phyloP scores from a whole-genome alignment of 2,888 invertebrate genomes.

The Tolmerus cingulatus region DNA sequence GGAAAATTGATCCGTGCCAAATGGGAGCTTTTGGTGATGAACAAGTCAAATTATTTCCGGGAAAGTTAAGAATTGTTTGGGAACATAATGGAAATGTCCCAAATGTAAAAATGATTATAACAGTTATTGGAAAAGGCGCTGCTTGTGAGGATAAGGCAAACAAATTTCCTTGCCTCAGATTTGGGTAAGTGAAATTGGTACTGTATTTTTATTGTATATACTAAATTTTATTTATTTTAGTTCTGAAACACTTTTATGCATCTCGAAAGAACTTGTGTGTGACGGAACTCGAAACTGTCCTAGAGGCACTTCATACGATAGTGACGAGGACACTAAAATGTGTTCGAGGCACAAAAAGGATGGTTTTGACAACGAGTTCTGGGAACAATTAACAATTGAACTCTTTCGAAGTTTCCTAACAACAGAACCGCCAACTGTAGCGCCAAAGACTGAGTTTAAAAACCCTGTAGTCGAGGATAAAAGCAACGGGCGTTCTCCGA shows the following conservation, averaged over 20 bases:
- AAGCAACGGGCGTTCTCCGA: background rate
- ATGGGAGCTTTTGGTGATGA: slow-evolving; percentile 65
- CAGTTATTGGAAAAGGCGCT: slow-evolving; percentile 61
- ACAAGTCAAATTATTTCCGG: slow-evolving; percentile 67
- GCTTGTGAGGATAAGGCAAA: slow-evolving; percentile 56
- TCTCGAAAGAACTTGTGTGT: slow-evolving; percentile 72
- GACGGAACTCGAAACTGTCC: slow-evolving; percentile 75
- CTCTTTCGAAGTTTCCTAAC: slow-evolving; percentile 61
- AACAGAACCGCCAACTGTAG: slow-evolving; percentile 56
- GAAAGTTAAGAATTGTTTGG: slow-evolving; percentile 68
- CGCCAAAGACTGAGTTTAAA: slow-evolving; percentile 37
- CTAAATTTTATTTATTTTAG: slow-evolving; percentile 48
- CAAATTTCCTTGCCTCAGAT: slow-evolving; percentile 60
- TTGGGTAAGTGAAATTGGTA: slow-evolving; percentile 55
- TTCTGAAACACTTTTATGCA: slow-evolving; percentile 66
- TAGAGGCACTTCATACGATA: slow-evolving; percentile 69
- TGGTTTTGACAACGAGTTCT: slow-evolving; percentile 56
- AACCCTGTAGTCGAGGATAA: background rate
- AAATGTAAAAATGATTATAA: slow-evolving; percentile 60
- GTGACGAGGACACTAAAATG: slow-evolving; percentile 61
- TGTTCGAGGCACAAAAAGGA: slow-evolving; percentile 58
- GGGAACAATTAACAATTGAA: slow-evolving; percentile 61
- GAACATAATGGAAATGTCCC: slow-evolving; percentile 57
- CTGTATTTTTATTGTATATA: background rate
- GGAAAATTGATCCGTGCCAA: slow-evolving; percentile 67